These are phyloP conservation scores for Chiroxiphia lanceolata DNA, from an alignment of 2,797 vertebrate species.

Conservation along the genomic window DNA sequence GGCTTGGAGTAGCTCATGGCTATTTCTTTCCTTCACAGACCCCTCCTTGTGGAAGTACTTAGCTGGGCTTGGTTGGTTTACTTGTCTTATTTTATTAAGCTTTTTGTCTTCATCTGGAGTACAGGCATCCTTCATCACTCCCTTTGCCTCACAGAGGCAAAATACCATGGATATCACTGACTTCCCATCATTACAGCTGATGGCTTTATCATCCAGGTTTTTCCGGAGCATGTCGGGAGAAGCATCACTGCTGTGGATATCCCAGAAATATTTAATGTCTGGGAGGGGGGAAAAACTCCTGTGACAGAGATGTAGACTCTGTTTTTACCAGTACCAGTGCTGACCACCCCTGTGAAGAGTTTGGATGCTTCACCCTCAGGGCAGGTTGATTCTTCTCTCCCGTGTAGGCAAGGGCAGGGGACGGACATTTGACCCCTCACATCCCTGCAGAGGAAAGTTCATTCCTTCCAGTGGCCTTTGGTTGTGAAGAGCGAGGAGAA, in stretches of 20 bases:
- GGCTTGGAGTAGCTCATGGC: background rate
- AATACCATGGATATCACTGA: background rate
- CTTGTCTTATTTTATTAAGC: background rate
- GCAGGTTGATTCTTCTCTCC: background rate
- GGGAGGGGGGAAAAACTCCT: background rate
- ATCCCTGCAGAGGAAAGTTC: background rate
- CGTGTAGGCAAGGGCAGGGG: background rate
- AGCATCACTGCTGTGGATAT: background rate
- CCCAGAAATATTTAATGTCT: background rate
- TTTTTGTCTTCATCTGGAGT: background rate
- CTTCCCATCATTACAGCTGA: background rate
- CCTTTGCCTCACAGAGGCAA: background rate
- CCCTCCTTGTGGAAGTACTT: background rate
- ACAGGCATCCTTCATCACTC: background rate
- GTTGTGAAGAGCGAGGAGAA: background rate
- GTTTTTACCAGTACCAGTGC: background rate
- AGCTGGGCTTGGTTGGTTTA: background rate
- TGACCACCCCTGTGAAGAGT: background rate
- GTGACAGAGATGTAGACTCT: background rate
- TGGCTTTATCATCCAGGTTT: conserved; percentile 4
- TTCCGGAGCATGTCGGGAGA: background rate
- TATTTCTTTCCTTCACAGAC: background rate
- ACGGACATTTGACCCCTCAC: background rate
- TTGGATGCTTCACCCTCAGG: background rate
- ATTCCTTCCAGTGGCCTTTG: background rate